These are phyloP conservation scores for Cottus gobio DNA, from an alignment of 2,113 vertebrate species.

Conservation along the genomic window DNA sequence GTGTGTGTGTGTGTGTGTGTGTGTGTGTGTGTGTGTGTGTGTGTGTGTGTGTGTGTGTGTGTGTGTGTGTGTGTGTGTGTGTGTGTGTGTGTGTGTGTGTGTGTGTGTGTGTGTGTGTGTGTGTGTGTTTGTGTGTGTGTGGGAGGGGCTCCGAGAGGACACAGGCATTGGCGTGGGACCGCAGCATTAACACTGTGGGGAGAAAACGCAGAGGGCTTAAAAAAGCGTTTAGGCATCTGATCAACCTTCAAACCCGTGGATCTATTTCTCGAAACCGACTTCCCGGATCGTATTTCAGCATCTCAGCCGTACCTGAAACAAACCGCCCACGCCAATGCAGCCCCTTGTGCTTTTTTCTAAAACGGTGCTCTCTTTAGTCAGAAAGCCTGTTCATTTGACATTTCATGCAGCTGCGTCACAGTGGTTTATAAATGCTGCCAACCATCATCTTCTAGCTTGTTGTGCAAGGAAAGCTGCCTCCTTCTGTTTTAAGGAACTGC, in stretches of 20 bases:
- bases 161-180: neutral
- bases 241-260: neutral
- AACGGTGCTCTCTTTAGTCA: neutral
- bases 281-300: slow-evolving; percentile 11
- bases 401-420: neutral
- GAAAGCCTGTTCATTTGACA: neutral
- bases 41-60: no score
- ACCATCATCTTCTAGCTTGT: neutral
- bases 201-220: neutral
- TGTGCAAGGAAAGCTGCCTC: neutral
- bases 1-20: no score
- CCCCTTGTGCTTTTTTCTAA: neutral
- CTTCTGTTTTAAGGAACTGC: neutral
- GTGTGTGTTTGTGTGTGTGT: no score
- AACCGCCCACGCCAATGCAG: neutral
- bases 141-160: no score
- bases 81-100: no score
- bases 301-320: neutral
- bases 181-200: neutral
- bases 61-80: no score
- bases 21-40: no score
- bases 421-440: neutral
- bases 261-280: neutral
- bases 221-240: slow-evolving; percentile 1
- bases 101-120: no score